Percentiles rank a stretch among this genome's conserved stretches.
Evolutionary conservation across 2,113 vertebrate species (phyloP).

Genomic region (Sinocyclocheilus maitianheensis): DNA sequence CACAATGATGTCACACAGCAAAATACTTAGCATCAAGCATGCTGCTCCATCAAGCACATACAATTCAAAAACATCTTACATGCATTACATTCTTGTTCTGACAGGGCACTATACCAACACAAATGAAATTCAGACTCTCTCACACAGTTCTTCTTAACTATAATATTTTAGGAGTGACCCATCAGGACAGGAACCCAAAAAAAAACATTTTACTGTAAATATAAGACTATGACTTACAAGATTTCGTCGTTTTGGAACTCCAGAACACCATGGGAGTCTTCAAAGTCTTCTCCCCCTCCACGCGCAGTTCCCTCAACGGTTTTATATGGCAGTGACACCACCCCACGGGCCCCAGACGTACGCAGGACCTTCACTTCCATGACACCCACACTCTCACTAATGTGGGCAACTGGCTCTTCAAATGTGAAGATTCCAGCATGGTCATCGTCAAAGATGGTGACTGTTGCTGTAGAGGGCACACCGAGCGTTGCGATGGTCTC

Average conservation of each 20-base stretch:
- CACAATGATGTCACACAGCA: constrained; percentile 15
- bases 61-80: constrained; percentile 22
- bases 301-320: constrained; percentile 92
- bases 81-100: constrained; percentile 20
- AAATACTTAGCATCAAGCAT: constrained; percentile 34
- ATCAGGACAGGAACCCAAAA: constrained; percentile 7
- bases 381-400: constrained; percentile 94
- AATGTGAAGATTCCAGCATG: constrained; percentile 98
- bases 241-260: constrained; percentile 99
- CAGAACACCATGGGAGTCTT: constrained; percentile 89
- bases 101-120: not conserved
- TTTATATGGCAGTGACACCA: constrained; percentile 94
- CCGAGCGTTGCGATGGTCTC: constrained; percentile 84
- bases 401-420: constrained; percentile 88
- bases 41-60: constrained; percentile 18
- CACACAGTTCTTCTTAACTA: not conserved
- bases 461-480: constrained; percentile 84
- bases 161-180: constrained; percentile 26
- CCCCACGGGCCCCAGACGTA: constrained; percentile 93
- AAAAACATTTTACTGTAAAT: constrained; percentile 6
- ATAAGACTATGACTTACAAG: constrained; percentile 84
- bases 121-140: not conserved
- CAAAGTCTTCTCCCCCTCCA: constrained; percentile 95
- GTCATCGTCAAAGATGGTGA: constrained; percentile 98
- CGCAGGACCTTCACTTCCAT: constrained; percentile 99